Conservation (phyloP, 2,888 invertebrate genomes). For the Leptodirus hochenwartii region DNA sequence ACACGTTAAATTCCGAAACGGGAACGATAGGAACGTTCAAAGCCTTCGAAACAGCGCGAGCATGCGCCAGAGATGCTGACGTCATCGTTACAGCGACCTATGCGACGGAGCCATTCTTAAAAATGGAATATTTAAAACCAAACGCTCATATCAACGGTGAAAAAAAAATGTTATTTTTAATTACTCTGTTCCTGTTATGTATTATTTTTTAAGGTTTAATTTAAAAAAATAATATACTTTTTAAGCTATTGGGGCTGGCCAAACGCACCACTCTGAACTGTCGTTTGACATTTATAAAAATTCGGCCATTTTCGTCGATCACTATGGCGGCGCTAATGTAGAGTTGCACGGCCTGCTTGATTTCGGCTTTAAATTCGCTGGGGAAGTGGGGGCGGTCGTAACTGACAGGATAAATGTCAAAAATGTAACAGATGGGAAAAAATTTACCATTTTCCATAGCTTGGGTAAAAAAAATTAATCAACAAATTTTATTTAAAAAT, state of each 20-base stretch:
- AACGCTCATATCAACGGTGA: conserved; percentile 43
- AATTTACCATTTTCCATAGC: conserved; percentile 42
- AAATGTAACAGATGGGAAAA: conserved; percentile 17
- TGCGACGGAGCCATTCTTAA: conserved; percentile 30
- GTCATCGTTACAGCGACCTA: conserved; percentile 42
- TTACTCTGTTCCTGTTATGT: not conserved
- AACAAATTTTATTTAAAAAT: conserved; percentile 2
- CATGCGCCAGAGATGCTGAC: conserved; percentile 37
- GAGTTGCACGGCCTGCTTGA: conserved; percentile 33
- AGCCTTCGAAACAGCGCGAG: conserved; percentile 20
- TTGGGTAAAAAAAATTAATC: conserved; percentile 36
- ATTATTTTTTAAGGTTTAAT: not conserved
- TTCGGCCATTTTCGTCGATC: conserved; percentile 35
- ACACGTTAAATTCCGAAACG: conserved; percentile 18
- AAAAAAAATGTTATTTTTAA: conserved; percentile 1
- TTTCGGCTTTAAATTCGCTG: conserved; percentile 30
- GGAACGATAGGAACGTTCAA: conserved; percentile 12
- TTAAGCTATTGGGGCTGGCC: conserved; percentile 36
- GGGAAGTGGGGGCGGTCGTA: conserved; percentile 37
- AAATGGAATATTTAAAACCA: conserved; percentile 30
- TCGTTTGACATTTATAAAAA: conserved; percentile 30
- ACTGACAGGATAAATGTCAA: conserved; percentile 19
- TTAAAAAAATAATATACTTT: conserved; percentile 9
- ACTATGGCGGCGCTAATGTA: conserved; percentile 29
- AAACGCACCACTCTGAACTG: conserved; percentile 25